Evolutionary conservation across 92 coral and sea anemone genomes (phyloP), one percentile per base, ranked within the genome.

Genomic region (Palythoa grandiflora): DNA sequence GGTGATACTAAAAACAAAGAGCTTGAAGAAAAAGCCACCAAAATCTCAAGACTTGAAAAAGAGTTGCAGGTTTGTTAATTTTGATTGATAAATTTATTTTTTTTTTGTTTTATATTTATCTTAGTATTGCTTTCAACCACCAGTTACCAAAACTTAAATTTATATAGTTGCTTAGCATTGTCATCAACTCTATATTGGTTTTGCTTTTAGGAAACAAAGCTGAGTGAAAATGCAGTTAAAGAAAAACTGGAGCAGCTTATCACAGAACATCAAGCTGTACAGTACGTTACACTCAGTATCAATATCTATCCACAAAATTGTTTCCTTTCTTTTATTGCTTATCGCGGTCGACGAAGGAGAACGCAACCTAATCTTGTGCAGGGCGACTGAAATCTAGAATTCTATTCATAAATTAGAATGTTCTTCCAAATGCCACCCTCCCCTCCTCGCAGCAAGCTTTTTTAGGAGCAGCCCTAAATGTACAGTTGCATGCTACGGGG

Each of bases 181-280:
- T 44, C 50, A 6, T 44, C 7, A 44, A 8, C 50, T 38, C 39
- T 17, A 19, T 39, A 38, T 5, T 15, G 21, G 1, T 63, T 17
- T 80, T 19, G 12, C 36, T 65, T 63, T 9, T 48, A 80, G 85
- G 85, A 80, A 63, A 60, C 85, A 44, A 19, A 17, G 19, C 39
- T 63, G 38, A 39, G 55, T 38, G 74, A 38, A 65, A 47, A 63
- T 13, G 39, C 60, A 7, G 16, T 16, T 63, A 70, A 80, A 48
- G 85, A 80, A 80, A 65, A 80, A 40, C 53, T 80, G 47, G 54
- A 80, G 55, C 38, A 61, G 85, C 73, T 80, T 14, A 38, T 19
- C 9, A 40, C 74, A 80, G 75, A 38, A 61, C 85, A 80, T 2
- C 60, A 80, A 80, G 63, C 40, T 40, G 37, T 80, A 70, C 85